Evolutionary conservation across 2,113 vertebrate species (phyloP).

Genomic region (Oncorhynchus gorbuscha): DNA sequence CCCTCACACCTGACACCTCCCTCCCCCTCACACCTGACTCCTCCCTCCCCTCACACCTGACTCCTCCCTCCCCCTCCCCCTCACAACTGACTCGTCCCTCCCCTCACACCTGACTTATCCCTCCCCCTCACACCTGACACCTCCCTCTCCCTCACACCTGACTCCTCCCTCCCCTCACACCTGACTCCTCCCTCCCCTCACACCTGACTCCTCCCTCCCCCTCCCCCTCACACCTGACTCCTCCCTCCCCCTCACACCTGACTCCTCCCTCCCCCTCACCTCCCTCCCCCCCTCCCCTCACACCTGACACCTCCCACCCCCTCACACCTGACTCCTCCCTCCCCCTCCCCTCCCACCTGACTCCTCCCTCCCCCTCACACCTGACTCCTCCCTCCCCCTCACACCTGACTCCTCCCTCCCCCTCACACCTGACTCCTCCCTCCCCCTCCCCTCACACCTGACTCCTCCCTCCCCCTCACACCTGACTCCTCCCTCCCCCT

Average conservation of each 20-base stretch:
- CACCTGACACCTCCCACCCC: neutral
- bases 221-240: neutral
- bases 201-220: neutral
- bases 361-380: neutral
- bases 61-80: too few species aligned
- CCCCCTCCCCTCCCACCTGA: neutral
- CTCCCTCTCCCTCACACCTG: too few species aligned
- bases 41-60: neutral
- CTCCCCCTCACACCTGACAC: neutral
- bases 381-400: too few species aligned
- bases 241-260: too few species aligned
- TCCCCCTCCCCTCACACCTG: neutral
- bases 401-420: too few species aligned
- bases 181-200: neutral
- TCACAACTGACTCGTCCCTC: neutral
- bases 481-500: neutral
- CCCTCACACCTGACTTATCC: too few species aligned
- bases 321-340: too few species aligned
- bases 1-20: too few species aligned
- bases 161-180: too few species aligned
- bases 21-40: too few species aligned
- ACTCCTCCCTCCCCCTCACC: too few species aligned
- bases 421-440: neutral
- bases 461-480: neutral
- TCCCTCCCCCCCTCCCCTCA: neutral